Base-by-base conservation (phyloP, 2,888 invertebrate species). In the Agelastica alni region DNA sequence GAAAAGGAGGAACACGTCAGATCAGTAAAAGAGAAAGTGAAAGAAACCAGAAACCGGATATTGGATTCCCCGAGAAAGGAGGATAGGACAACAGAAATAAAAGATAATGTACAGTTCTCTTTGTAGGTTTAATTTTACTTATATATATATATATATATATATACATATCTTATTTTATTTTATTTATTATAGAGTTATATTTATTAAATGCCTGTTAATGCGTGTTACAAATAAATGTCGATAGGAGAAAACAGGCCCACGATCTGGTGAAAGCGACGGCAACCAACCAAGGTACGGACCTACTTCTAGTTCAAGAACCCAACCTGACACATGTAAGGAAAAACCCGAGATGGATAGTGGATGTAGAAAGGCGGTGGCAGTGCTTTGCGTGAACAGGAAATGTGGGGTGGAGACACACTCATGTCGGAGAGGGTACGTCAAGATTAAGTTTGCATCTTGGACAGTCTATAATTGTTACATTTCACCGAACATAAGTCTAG, bases 381-480 rank as follows among this genome's bases (percentile, higher is more conserved):
- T 10, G 1, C 28, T 12, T 12, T 12, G 9, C 26, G 1, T 28
- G 4, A 47, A 37, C 14, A n/a, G 37, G 4, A 47, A 26, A 3
- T 22, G 34, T 10, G 47, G 36, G 5, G 12, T 34, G 9, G 13
- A 36, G 4, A 34, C 13, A 2, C 37, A 47, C n/a, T 13, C 14
- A 14, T 14, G 2, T 6, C 2, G 20, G 3, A 48, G 39, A 6
- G 30, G 30, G 1, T 31, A 17, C 28, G 31, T 39, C 2, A 17
- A 30, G 12, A 28, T 48, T 1, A 12, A 39, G 7, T 26, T 48
- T 10, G 17, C 3, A 4, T 17, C 22, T 2, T 48, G 47, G 39
- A 4, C 30, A n/a, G 10, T 48, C 4, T 48, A 48, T 17, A 48
- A 48, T 12, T 48, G 47, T 7, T 48, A 48, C 30, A 14, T 48